Conservation (phyloP, 2,888 invertebrate genomes). For the Lithophane socia region DNA sequence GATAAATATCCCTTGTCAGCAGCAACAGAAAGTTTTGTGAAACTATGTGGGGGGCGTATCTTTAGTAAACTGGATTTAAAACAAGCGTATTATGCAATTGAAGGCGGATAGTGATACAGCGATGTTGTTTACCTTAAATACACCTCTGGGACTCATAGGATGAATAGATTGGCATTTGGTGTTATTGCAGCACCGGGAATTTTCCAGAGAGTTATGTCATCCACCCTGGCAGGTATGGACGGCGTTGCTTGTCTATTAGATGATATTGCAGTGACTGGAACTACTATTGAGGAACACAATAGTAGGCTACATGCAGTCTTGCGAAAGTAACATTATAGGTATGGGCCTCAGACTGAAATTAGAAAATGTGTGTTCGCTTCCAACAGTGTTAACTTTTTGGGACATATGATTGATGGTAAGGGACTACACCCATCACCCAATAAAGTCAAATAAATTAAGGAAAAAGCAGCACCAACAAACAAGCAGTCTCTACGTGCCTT, state of each 20-base stretch:
- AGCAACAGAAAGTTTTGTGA: background rate
- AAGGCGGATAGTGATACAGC: background rate
- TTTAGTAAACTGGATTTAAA: background rate
- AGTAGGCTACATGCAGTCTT: background rate
- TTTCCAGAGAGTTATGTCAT: background rate
- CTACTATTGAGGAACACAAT: background rate
- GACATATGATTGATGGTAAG: background rate
- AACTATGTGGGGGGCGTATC: background rate
- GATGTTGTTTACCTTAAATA: background rate
- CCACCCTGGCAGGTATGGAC: background rate
- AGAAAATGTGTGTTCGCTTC: background rate
- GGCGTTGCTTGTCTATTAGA: background rate
- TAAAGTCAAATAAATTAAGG: background rate
- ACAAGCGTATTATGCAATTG: background rate
- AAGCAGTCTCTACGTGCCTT: too few relatives aligned
- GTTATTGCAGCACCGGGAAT: background rate
- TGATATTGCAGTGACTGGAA: background rate
- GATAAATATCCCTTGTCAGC: background rate
- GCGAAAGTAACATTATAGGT: background rate
- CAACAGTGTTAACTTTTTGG: background rate
- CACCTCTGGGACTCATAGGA: background rate
- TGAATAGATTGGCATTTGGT: background rate
- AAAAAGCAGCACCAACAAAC: too few relatives aligned
- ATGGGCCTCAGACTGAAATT: background rate
- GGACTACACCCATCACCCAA: slow-evolving; percentile 3